Evolutionary conservation across 2,888 invertebrate genomes (phyloP).

Genomic region (Endotricha flammealis): DNA sequence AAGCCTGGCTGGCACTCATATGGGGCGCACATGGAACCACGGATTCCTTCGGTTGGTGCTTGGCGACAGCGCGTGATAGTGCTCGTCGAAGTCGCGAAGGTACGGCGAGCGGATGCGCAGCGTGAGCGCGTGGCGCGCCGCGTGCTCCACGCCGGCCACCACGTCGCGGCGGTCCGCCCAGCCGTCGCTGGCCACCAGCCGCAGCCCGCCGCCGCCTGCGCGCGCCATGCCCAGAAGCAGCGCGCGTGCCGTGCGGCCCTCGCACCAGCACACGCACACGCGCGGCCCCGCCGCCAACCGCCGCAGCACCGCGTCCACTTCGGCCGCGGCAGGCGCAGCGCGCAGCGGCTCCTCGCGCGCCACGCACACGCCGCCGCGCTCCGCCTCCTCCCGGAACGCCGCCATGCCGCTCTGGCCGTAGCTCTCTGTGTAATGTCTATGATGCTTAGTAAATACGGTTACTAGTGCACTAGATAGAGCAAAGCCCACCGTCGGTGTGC

Average conservation of each 20-base stretch:
- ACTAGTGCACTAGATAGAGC: not conserved
- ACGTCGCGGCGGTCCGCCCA: constrained; percentile 88
- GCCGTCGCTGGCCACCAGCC: constrained; percentile 83
- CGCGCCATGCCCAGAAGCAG: constrained; percentile 80
- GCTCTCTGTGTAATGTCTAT: constrained; percentile 83
- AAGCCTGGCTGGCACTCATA: no score
- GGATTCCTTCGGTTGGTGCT: constrained; percentile 82
- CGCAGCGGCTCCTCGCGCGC: constrained; percentile 73
- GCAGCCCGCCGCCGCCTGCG: constrained; percentile 70
- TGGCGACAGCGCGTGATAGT: constrained; percentile 83
- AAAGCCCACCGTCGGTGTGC: constrained; percentile 80
- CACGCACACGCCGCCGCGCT: constrained; percentile 82
- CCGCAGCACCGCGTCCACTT: constrained; percentile 66
- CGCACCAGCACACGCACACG: constrained; percentile 88
- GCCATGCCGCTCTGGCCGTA: constrained; percentile 88
- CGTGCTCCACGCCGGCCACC: constrained; percentile 80
- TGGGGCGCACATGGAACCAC: constrained; percentile 81
- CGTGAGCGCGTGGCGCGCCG: constrained; percentile 84
- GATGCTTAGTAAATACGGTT: not conserved
- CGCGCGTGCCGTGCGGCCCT: constrained; percentile 82
- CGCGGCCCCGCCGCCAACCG: constrained; percentile 46
- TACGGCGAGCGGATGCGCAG: constrained; percentile 86
- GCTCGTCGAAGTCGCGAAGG: constrained; percentile 80
- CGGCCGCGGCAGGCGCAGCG: constrained; percentile 28
- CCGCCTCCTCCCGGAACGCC: constrained; percentile 84